A percentile compares a stretch with the other conserved stretches of the same genome.
phyloP scores from a whole-genome alignment of 2,113 vertebrate species.

The Sterrhoptilus dennistouni region DNA sequence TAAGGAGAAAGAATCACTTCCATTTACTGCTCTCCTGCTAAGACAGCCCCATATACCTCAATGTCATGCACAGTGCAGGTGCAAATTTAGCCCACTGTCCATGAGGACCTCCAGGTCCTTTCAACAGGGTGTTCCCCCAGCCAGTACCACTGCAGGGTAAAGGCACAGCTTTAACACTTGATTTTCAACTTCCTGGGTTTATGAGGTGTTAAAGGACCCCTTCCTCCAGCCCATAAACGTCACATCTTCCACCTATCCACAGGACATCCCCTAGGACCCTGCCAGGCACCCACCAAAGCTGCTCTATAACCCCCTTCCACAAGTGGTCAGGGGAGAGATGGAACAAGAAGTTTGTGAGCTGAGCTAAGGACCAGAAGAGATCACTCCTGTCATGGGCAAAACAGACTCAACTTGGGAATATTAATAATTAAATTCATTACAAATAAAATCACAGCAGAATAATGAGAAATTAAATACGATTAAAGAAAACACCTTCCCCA shows the following conservation, averaged over 20 bases:
- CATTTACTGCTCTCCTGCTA: neutral
- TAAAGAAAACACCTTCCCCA: neutral
- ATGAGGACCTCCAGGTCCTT: neutral
- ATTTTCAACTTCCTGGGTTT: neutral
- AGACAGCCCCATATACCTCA: neutral
- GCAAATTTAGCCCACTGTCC: neutral
- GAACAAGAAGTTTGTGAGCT: neutral
- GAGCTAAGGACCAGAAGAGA: neutral
- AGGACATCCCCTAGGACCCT: neutral
- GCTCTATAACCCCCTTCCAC: neutral
- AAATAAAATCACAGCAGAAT: neutral
- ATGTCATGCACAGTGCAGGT: neutral
- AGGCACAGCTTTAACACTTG: neutral
- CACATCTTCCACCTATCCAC: neutral
- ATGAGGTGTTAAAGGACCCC: neutral
- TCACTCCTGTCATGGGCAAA: neutral
- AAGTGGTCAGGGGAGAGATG: neutral
- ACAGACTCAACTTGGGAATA: neutral
- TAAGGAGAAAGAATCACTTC: neutral
- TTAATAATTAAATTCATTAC: neutral
- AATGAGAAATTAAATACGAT: neutral
- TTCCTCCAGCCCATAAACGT: neutral
- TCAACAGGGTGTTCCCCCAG: neutral
- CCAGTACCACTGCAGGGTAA: neutral
- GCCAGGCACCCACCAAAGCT: neutral